Conservation (phyloP, 1,140 invertebrate genomes). For the Homarus americanus region DNA sequence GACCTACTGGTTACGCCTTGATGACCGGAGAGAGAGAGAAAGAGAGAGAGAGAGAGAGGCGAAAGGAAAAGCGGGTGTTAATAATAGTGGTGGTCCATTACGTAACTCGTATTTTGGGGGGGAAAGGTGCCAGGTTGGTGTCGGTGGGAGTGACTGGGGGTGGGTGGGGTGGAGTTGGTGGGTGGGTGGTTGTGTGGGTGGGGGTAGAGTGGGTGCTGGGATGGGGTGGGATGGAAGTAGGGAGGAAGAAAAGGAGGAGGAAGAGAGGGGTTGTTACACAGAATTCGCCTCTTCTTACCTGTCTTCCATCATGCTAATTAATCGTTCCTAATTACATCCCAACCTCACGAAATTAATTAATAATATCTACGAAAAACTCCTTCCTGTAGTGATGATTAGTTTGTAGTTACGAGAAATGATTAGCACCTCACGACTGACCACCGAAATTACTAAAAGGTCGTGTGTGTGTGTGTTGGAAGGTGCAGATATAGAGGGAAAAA, state of each 20-base stretch:
- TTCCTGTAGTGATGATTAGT: neutral
- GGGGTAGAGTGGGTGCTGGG: too few species aligned
- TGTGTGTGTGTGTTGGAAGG: too few species aligned
- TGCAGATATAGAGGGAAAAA: too few species aligned
- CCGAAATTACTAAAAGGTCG: too few species aligned
- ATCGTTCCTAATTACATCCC: neutral
- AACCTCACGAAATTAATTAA: neutral
- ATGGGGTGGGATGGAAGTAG: neutral
- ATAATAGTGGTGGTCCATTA: neutral
- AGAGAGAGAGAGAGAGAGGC: neutral
- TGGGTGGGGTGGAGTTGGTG: too few species aligned
- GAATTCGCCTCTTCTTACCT: neutral
- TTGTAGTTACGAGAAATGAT: neutral
- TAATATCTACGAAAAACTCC: neutral
- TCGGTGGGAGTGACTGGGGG: too few species aligned
- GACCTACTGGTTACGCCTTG: too few species aligned
- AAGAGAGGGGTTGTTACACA: neutral
- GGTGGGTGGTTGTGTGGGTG: too few species aligned
- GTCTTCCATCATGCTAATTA: neutral
- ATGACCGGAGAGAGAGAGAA: too few species aligned
- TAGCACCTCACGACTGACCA: neutral
- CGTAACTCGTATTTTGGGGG: neutral
- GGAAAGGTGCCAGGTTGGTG: neutral
- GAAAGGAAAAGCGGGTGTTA: neutral
- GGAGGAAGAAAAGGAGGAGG: neutral